phyloP scores from a whole-genome alignment of 2,888 invertebrate species.

The Leptinotarsa rubiginosa region DNA sequence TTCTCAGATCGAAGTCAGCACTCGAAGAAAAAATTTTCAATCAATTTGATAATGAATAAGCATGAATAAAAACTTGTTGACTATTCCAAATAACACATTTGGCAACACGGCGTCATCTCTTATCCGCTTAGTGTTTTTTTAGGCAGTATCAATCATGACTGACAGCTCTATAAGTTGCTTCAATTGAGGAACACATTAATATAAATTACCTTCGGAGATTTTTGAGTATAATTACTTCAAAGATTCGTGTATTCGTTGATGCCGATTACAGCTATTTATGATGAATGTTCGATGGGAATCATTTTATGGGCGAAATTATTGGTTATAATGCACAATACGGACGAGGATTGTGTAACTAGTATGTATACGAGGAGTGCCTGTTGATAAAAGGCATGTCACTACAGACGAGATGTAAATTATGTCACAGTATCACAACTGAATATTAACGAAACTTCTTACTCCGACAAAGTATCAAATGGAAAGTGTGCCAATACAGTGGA shows the following conservation, averaged over 20 bases:
- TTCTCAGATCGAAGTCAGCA: too few relatives aligned
- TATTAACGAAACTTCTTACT: too few relatives aligned
- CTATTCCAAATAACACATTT: background rate
- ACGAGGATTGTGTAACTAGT: constrained; percentile 21
- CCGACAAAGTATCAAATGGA: too few relatives aligned
- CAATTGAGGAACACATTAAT: constrained; percentile 61
- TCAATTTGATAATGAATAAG: too few relatives aligned
- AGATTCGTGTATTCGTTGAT: constrained; percentile 56
- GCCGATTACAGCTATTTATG: constrained; percentile 53
- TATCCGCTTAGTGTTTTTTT: constrained; percentile 51
- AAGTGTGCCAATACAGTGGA: too few relatives aligned
- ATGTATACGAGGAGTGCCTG: constrained; percentile 22
- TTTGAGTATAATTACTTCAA: constrained; percentile 60
- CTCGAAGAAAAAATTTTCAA: too few relatives aligned
- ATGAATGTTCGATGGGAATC: constrained; percentile 46
- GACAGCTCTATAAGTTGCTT: constrained; percentile 62
- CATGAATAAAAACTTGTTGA: too few relatives aligned
- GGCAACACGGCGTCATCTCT: constrained; percentile 4
- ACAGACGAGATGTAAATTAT: too few relatives aligned
- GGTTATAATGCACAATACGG: constrained; percentile 39
- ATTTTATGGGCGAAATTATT: constrained; percentile 47
- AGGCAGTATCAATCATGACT: constrained; percentile 60
- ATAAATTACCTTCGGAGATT: constrained; percentile 60
- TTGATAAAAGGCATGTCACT: background rate
- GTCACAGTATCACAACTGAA: too few relatives aligned